Percentiles rank a stretch among this genome's conserved stretches.
Evolutionary conservation across 2,888 invertebrate species (phyloP).

Genomic region (Platynereis dumerilii): DNA sequence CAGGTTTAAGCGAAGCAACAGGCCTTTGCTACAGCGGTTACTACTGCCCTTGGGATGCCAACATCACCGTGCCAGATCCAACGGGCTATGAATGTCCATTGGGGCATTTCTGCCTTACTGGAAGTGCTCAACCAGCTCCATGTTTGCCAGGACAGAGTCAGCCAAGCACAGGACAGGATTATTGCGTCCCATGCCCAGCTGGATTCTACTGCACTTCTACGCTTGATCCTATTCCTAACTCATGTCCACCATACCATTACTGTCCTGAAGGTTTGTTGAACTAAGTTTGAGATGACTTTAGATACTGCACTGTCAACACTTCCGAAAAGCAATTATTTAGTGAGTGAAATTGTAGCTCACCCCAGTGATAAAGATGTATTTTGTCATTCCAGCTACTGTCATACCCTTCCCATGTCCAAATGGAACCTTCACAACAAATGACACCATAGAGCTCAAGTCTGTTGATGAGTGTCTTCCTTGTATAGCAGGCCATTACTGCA

Average conservation of each 20-base stretch:
- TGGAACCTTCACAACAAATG: slow-evolving; percentile 55
- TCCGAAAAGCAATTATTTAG: no score
- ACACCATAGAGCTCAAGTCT: slow-evolving; percentile 45
- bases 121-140: slow-evolving; percentile 47
- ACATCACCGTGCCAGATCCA: slow-evolving; percentile 47
- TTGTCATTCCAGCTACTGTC: slow-evolving; percentile 14
- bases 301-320: no score
- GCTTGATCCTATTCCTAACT: slow-evolving; percentile 43
- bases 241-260: slow-evolving; percentile 53
- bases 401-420: slow-evolving; percentile 50
- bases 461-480: slow-evolving; percentile 54
- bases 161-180: slow-evolving; percentile 43
- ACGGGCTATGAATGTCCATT: slow-evolving; percentile 44
- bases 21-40: slow-evolving; percentile 53
- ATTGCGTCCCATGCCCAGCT: slow-evolving; percentile 54
- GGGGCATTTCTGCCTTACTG: slow-evolving; percentile 50
- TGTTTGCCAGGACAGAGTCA: slow-evolving; percentile 54
- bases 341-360: no score
- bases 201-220: slow-evolving; percentile 56
- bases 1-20: slow-evolving; percentile 49
- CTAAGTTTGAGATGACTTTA: neutral
- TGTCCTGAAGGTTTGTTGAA: slow-evolving; percentile 51
- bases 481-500: slow-evolving; percentile 53
- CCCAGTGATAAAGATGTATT: neutral
- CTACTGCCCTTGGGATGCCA: slow-evolving; percentile 58